Evolutionary conservation across 2,113 vertebrate species (phyloP).

Genomic region (Tichodroma muraria): DNA sequence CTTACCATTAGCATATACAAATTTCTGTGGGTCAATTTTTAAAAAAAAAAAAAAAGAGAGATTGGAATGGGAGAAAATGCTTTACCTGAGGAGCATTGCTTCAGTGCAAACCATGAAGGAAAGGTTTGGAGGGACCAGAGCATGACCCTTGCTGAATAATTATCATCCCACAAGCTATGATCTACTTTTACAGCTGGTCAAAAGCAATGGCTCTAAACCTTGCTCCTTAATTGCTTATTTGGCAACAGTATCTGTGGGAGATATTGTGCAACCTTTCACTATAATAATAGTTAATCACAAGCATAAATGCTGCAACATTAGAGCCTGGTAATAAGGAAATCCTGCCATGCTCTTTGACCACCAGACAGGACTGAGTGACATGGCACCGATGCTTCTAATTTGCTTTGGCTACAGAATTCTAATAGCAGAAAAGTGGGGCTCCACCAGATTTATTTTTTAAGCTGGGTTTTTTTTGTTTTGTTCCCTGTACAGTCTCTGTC

Average conservation of each 20-base stretch:
- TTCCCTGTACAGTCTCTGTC: not conserved
- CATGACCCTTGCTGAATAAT: not conserved
- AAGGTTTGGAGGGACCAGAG: not conserved
- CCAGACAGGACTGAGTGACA: not conserved
- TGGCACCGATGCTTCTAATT: not conserved
- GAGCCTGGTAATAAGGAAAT: not conserved
- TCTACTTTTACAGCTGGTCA: not conserved
- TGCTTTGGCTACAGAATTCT: not conserved
- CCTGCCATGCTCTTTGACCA: not conserved
- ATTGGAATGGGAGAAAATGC: not conserved
- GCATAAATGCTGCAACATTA: not conserved
- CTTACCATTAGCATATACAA: not conserved
- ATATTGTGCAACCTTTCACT: not conserved
- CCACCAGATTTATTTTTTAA: not conserved
- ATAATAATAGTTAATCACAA: not conserved
- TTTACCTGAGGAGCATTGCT: not conserved
- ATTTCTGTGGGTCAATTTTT: not conserved
- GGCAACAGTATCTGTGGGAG: not conserved
- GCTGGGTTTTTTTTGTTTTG: not conserved
- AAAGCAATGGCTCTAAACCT: not conserved
- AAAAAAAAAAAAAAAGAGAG: too few relatives aligned
- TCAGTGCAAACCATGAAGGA: not conserved
- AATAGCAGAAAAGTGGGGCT: not conserved
- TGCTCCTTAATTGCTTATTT: not conserved
- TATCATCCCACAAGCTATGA: not conserved